Evolutionary conservation across 2,888 invertebrate species (phyloP).

Genomic region (Endotricha flammealis): DNA sequence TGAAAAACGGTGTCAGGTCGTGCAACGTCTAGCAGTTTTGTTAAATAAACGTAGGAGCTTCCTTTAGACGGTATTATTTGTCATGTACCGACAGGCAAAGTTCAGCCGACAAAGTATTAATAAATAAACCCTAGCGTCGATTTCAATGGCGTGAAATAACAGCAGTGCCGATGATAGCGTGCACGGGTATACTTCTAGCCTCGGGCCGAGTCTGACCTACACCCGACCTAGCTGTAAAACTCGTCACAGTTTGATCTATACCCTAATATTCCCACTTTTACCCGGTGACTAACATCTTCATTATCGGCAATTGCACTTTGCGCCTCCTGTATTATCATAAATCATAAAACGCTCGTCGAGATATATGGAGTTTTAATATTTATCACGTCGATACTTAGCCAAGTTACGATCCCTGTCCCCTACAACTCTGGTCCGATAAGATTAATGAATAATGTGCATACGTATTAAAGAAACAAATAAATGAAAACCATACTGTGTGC

Average conservation of each 20-base stretch:
- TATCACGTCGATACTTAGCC: neutral
- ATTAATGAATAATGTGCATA: neutral
- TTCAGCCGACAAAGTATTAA: slow-evolving; percentile 46
- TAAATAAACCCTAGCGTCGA: slow-evolving; percentile 41
- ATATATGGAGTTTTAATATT: neutral
- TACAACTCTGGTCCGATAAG: neutral
- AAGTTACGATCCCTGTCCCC: neutral
- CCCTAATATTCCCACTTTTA: slow-evolving; percentile 17
- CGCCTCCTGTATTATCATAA: too few species aligned
- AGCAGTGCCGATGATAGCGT: slow-evolving; percentile 39
- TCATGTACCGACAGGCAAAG: slow-evolving; percentile 44
- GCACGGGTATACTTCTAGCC: slow-evolving; percentile 29
- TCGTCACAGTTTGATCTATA: slow-evolving; percentile 22
- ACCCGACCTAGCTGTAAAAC: slow-evolving; percentile 21
- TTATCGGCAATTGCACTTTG: neutral
- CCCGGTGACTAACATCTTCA: slow-evolving; percentile 2
- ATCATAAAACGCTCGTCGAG: too few species aligned
- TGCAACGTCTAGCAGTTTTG: slow-evolving; percentile 41
- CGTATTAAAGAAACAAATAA: neutral
- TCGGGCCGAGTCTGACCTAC: slow-evolving; percentile 31
- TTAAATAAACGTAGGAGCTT: slow-evolving; percentile 37
- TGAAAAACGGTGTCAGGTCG: slow-evolving; percentile 37
- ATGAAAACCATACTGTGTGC: neutral
- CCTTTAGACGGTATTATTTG: slow-evolving; percentile 45
- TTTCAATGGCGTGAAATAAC: slow-evolving; percentile 53